These are phyloP conservation scores for Paracyclopina nana DNA, from an alignment of 1,140 invertebrate species.

Conservation along the genomic window DNA sequence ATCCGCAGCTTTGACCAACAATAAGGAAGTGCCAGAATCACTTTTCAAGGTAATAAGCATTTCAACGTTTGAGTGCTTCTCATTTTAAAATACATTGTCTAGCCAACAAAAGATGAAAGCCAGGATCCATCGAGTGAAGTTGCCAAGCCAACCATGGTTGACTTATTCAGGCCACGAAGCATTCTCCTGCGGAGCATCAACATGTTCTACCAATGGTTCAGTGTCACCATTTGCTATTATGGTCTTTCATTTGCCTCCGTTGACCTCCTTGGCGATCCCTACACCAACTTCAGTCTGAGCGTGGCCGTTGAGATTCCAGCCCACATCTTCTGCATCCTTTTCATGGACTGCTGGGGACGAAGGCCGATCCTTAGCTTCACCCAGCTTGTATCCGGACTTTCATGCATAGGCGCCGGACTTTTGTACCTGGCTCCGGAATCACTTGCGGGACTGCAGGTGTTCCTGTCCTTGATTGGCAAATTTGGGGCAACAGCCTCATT, in stretches of 20 bases:
- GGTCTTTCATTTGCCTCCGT: slow-evolving; percentile 14
- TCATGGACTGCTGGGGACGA: slow-evolving; percentile 16
- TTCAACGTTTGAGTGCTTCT: too few relatives aligned
- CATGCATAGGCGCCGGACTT: slow-evolving; percentile 4
- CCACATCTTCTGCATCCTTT: slow-evolving; percentile 14
- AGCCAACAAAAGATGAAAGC: background rate
- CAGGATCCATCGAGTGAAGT: background rate
- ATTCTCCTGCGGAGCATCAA: slow-evolving; percentile 9
- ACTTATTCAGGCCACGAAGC: slow-evolving; percentile 4
- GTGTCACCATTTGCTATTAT: slow-evolving; percentile 15
- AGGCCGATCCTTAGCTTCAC: slow-evolving; percentile 9
- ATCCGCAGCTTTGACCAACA: slow-evolving; percentile 23
- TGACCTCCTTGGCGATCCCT: slow-evolving; percentile 3
- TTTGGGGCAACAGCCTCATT: slow-evolving; percentile 14
- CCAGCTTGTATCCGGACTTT: slow-evolving; percentile 10
- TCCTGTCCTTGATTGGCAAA: slow-evolving; percentile 14
- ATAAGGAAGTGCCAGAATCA: slow-evolving; percentile 17
- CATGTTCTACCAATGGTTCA: slow-evolving; percentile 16
- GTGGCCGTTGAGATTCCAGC: slow-evolving; percentile 11
- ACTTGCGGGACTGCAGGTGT: background rate
- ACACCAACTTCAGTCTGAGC: slow-evolving; percentile 8
- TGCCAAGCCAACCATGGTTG: background rate
- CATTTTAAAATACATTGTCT: too few relatives aligned
- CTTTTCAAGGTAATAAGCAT: too few relatives aligned
- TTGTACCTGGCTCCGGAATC: background rate